These are phyloP conservation scores for Arizona elegans DNA, from an alignment of 2,113 vertebrate species.

Conservation along the genomic window DNA sequence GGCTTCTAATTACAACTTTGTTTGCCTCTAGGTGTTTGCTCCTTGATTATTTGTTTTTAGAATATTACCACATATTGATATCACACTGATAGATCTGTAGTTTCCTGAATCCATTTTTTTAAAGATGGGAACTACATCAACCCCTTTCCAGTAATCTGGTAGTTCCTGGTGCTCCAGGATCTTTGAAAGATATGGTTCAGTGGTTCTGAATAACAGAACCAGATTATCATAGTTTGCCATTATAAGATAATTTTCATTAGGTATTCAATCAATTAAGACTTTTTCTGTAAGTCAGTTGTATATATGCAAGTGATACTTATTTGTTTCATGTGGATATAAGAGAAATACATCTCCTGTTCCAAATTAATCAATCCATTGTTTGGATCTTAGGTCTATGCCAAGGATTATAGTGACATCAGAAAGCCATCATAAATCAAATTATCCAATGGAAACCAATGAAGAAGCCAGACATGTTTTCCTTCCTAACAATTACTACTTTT, in stretches of 20 bases:
- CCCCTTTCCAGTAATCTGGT: no score
- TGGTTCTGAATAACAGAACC: neutral
- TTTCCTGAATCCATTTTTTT: no score
- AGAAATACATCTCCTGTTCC: neutral
- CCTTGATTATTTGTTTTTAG: no score
- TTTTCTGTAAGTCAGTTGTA: neutral
- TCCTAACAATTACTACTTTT: neutral
- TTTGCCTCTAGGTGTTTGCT: no score
- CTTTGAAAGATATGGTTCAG: no score
- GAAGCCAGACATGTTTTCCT: neutral
- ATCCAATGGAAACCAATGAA: neutral
- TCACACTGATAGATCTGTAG: no score
- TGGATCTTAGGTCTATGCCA: neutral
- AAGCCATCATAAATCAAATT: neutral
- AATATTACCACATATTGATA: no score
- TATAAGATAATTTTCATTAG: neutral
- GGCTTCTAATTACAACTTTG: no score
- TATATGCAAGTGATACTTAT: neutral
- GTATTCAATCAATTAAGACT: neutral
- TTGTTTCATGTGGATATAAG: neutral
- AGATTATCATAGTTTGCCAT: neutral
- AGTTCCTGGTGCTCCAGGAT: no score
- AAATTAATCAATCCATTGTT: neutral
- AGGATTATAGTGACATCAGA: neutral
- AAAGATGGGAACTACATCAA: no score